Conservation (phyloP, 1,140 invertebrate species). For the Daktulosphaira vitifoliae region DNA sequence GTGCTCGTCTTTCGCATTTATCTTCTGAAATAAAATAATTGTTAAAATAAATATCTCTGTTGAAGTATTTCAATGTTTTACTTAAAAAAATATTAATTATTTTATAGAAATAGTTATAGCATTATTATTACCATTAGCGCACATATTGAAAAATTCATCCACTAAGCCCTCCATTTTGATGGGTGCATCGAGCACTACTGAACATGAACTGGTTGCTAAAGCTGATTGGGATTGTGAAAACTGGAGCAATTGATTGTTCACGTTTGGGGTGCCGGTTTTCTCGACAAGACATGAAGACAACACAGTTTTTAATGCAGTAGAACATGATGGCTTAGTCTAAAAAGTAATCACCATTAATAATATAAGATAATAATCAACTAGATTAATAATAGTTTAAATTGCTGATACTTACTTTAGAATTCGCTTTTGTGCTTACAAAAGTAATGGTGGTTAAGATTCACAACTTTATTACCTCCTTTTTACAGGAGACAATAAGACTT, state of each 20-base stretch:
- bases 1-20: slow-evolving; percentile 25
- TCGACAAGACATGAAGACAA: slow-evolving; percentile 34
- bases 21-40: background rate
- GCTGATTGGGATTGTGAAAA: slow-evolving; percentile 13
- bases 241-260: slow-evolving; percentile 17
- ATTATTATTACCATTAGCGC: slow-evolving; percentile 10
- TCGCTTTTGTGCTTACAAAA: slow-evolving; percentile 27
- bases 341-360: background rate
- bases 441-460: slow-evolving; percentile 31
- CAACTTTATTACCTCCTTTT: slow-evolving; percentile 28
- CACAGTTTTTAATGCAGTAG: slow-evolving; percentile 29
- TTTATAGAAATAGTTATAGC: too few species aligned
- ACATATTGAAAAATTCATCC: slow-evolving; percentile 34
- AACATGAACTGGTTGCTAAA: slow-evolving; percentile 29
- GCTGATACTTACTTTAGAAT: slow-evolving; percentile 2
- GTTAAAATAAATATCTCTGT: too few species aligned
- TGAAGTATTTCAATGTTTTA: too few species aligned
- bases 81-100: too few species aligned
- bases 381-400: background rate
- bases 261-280: slow-evolving; percentile 30
- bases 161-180: slow-evolving; percentile 36
- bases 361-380: background rate
- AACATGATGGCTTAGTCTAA: slow-evolving; percentile 26
- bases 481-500: slow-evolving; percentile 25
- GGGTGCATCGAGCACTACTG: slow-evolving; percentile 29